phyloP scores from a whole-genome alignment of 1,140 invertebrate species.

The silkworm (Bombyx mori) region DNA sequence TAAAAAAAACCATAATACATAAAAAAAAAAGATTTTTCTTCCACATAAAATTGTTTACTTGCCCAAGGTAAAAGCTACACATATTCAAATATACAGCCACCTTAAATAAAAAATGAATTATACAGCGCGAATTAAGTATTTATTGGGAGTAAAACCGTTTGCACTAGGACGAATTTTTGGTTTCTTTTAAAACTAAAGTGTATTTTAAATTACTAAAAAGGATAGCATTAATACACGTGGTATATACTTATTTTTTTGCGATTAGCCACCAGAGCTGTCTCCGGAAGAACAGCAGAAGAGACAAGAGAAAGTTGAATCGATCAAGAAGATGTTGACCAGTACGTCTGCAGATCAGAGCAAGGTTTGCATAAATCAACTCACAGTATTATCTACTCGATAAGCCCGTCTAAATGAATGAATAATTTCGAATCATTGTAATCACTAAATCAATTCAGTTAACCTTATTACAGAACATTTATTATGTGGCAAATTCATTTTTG shows the following conservation, averaged over 20 bases:
- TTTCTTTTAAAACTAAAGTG: not conserved
- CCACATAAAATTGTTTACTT: too few relatives aligned
- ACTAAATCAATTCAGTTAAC: not conserved
- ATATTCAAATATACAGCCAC: too few relatives aligned
- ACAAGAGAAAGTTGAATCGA: conserved; percentile 89
- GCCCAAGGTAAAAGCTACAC: too few relatives aligned
- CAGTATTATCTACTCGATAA: not conserved
- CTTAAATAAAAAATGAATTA: too few relatives aligned
- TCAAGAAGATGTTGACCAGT: conserved; percentile 90
- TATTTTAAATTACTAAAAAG: not conserved
- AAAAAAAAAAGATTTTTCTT: too few relatives aligned
- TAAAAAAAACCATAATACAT: too few relatives aligned
- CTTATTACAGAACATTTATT: too few relatives aligned
- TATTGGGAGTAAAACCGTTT: not conserved
- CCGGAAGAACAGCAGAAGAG: conserved; percentile 86
- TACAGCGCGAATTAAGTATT: too few relatives aligned
- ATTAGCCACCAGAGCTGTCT: conserved; percentile 80
- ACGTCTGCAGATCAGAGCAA: conserved; percentile 67
- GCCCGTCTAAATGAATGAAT: not conserved
- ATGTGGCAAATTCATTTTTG: too few relatives aligned
- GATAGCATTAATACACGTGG: not conserved
- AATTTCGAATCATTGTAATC: conserved; percentile 1
- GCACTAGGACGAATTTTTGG: not conserved
- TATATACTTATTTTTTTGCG: conserved; percentile 2
- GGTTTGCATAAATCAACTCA: conserved; percentile 28